phyloP scores from a whole-genome alignment of 2,888 invertebrate genomes.

The Apamea sordens region DNA sequence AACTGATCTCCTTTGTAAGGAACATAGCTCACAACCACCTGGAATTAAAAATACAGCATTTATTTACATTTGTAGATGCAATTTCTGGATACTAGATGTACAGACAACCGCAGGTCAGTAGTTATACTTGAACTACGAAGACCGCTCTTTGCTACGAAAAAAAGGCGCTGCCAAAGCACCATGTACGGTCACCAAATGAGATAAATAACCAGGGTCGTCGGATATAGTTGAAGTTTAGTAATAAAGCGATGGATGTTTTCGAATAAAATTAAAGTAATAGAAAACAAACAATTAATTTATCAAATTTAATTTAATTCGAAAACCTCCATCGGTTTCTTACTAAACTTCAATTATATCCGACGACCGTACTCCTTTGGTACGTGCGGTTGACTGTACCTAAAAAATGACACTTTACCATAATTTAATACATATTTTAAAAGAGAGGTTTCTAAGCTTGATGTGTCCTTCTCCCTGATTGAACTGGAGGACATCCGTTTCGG shows the following conservation, averaged over 20 bases:
- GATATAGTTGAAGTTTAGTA: no score
- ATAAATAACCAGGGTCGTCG: no score
- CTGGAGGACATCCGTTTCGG: constrained; percentile 74
- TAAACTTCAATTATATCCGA: no score
- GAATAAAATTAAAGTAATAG: no score
- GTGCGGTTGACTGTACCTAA: not conserved
- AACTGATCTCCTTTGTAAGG: constrained; percentile 80
- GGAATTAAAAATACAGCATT: constrained; percentile 26
- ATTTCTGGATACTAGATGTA: not conserved
- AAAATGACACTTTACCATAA: constrained; percentile 76
- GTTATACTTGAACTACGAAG: not conserved
- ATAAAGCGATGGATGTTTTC: no score
- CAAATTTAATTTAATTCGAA: no score
- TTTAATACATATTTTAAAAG: constrained; percentile 85
- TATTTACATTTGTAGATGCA: not conserved
- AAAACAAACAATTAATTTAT: no score
- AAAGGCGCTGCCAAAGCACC: not conserved
- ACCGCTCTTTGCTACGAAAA: not conserved
- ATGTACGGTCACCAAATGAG: no score
- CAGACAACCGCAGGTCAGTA: not conserved
- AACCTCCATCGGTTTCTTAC: no score
- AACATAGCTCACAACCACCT: constrained; percentile 85
- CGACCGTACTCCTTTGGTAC: not conserved
- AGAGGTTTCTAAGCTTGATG: constrained; percentile 71
- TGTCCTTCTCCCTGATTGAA: constrained; percentile 76